phyloP scores from a whole-genome alignment of 2,113 vertebrate genomes.

The Rana temporaria region DNA sequence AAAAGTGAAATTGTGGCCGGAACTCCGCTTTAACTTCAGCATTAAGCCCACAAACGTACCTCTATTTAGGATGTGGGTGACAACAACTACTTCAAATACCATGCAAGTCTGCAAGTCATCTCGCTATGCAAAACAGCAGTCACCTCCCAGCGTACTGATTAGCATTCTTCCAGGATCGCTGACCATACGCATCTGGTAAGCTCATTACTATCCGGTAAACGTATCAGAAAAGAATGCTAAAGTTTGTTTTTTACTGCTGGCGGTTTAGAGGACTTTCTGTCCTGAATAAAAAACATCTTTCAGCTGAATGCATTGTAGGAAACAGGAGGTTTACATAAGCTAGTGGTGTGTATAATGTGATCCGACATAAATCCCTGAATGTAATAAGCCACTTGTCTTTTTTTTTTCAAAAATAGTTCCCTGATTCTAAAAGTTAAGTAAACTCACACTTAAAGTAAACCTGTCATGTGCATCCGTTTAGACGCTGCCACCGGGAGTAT shows the following conservation, averaged over 20 bases:
- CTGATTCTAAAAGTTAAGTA: too few species aligned
- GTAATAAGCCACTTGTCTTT: too few species aligned
- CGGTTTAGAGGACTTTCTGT: slow-evolving; percentile 40
- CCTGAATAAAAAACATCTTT: slow-evolving; percentile 49
- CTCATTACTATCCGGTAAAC: slow-evolving; percentile 35
- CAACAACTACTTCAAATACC: neutral
- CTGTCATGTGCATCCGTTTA: too few species aligned
- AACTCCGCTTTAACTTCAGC: too few species aligned
- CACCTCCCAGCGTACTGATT: slow-evolving; percentile 6
- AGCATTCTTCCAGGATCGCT: slow-evolving; percentile 37
- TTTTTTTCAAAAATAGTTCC: too few species aligned
- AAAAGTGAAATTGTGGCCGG: too few species aligned
- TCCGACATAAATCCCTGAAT: neutral
- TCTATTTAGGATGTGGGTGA: too few species aligned
- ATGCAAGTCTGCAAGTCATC: neutral
- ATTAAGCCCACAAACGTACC: too few species aligned
- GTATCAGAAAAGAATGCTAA: slow-evolving; percentile 44
- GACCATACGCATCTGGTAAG: slow-evolving; percentile 34
- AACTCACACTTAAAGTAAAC: too few species aligned
- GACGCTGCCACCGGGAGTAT: too few species aligned
- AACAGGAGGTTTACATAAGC: slow-evolving; percentile 46
- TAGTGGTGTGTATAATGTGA: slow-evolving; percentile 43
- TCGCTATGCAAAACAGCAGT: neutral
- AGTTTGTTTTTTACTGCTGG: slow-evolving; percentile 51
- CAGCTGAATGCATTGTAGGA: slow-evolving; percentile 39